phyloP scores from a whole-genome alignment of 35 echinoderm and acorn worm genomes.

The Hemicentrotus pulcherrimus region DNA sequence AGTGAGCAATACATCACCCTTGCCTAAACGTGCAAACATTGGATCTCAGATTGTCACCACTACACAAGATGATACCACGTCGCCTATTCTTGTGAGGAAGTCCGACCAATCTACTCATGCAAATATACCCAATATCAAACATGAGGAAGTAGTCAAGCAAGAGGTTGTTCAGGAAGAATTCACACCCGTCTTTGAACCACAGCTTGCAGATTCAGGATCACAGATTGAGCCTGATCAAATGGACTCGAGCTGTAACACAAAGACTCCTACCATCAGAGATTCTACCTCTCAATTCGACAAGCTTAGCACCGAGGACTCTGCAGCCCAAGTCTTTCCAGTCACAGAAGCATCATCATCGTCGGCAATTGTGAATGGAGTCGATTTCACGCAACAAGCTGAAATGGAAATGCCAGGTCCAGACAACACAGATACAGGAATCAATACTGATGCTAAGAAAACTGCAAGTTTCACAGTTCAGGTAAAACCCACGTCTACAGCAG shows the following conservation, averaged over 20 bases:
- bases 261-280: neutral
- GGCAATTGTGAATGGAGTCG: neutral
- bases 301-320: neutral
- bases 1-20: conserved; percentile 2
- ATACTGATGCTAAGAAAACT: conserved; percentile 30
- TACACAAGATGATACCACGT: neutral
- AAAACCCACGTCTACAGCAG: neutral
- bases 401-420: neutral
- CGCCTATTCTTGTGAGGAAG: conserved; percentile 22
- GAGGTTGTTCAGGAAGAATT: neutral
- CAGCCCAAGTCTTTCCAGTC: conserved; percentile 7
- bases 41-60: neutral
- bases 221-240: conserved; percentile 22
- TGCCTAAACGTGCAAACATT: neutral
- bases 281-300: conserved; percentile 30
- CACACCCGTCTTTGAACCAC: neutral
- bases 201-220: neutral
- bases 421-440: neutral
- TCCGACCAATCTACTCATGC: neutral
- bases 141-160: conserved; percentile 20
- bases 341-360: neutral
- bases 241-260: conserved; percentile 23
- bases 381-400: conserved; percentile 23
- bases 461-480: conserved; percentile 7
- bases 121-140: conserved; percentile 22